Percentiles rank a stretch among this genome's conserved stretches.
phyloP scores from a whole-genome alignment of 2,113 vertebrate genomes.

The Sturnira hondurensis region DNA sequence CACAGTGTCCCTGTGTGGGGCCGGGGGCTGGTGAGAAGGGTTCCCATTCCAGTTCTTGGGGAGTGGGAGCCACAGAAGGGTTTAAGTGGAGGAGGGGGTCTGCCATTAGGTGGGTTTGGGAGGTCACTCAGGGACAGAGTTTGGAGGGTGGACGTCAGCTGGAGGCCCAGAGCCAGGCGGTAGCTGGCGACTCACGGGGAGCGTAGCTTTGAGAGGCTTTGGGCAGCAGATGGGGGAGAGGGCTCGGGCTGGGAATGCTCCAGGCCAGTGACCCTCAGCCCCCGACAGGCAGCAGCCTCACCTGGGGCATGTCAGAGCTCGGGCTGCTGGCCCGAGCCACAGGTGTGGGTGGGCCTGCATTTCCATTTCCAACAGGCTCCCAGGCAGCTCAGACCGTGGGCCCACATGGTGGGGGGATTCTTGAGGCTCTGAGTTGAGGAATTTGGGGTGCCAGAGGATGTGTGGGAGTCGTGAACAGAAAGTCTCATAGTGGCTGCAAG shows the following conservation, averaged over 20 bases:
- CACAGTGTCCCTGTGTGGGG: rapidly evolving
- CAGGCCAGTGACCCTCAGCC: not conserved
- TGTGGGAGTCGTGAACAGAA: rapidly evolving
- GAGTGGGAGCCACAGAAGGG: not conserved
- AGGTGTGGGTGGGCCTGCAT: not conserved
- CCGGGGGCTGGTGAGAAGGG: too few species aligned
- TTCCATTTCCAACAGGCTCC: not conserved
- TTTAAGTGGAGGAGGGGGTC: not conserved
- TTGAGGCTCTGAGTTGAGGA: not conserved
- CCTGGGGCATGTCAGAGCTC: not conserved
- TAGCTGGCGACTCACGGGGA: not conserved
- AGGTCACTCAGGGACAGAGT: not conserved
- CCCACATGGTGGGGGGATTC: not conserved
- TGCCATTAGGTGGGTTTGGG: not conserved
- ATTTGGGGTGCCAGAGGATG: rapidly evolving
- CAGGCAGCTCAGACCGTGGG: not conserved
- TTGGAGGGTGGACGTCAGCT: not conserved
- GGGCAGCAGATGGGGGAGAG: not conserved
- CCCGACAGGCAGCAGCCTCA: not conserved
- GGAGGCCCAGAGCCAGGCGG: not conserved
- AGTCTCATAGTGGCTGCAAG: rapidly evolving
- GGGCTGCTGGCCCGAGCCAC: rapidly evolving
- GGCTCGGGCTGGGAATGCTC: not conserved
- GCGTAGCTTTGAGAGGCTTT: too few species aligned
- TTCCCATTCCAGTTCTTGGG: not conserved